Conservation (phyloP, 2,113 vertebrate genomes). For the Gavia stellata region DNA sequence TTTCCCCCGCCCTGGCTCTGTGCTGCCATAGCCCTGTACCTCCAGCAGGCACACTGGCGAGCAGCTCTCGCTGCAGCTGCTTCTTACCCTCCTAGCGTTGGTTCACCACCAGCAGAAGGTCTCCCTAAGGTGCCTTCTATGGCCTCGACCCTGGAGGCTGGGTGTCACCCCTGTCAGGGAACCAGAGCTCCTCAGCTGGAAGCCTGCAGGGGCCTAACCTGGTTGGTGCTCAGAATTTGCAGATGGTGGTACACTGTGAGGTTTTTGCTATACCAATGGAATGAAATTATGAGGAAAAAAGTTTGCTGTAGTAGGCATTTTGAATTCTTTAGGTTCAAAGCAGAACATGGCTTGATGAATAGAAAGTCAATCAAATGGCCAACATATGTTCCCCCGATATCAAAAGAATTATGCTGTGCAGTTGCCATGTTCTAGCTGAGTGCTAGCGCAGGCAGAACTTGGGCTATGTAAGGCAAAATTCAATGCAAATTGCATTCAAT, state of each 20-base stretch:
- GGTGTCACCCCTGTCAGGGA: background rate
- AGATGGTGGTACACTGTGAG: background rate
- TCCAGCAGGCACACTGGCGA: background rate
- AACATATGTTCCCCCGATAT: accelerated
- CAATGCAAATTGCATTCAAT: background rate
- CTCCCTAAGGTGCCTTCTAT: background rate
- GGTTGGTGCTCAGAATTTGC: background rate
- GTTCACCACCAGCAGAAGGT: background rate
- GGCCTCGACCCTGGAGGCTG: background rate
- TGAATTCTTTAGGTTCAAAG: background rate
- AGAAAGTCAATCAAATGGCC: background rate
- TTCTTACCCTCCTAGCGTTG: background rate
- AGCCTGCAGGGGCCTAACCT: background rate
- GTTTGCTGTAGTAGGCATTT: background rate
- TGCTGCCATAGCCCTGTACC: background rate
- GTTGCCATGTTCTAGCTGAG: background rate
- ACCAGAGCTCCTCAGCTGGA: background rate
- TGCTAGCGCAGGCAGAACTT: background rate
- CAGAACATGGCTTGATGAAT: background rate
- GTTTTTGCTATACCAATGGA: background rate
- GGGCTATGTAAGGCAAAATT: background rate
- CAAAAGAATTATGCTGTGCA: background rate
- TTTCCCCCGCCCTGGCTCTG: background rate
- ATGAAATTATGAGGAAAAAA: background rate
- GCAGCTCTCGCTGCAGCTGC: background rate